Percentiles rank a stretch among this genome's conserved stretches.
Evolutionary conservation across 2,797 vertebrate species (phyloP).

Genomic region (Heliangelus exortis): DNA sequence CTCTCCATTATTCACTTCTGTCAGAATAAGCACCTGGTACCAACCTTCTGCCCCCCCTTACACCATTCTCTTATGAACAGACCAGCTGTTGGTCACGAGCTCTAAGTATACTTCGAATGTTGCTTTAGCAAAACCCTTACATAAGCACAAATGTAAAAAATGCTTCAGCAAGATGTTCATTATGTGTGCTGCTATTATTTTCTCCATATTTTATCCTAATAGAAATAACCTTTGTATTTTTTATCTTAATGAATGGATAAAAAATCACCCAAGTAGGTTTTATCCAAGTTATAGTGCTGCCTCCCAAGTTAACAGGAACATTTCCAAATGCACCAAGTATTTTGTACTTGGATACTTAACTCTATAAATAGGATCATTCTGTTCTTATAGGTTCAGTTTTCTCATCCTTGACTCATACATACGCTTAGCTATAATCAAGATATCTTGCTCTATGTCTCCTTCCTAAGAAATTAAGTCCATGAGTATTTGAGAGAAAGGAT

Average conservation of each 20-base stretch:
- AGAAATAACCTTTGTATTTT: not conserved
- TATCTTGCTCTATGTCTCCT: not conserved
- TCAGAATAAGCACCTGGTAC: not conserved
- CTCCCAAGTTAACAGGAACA: not conserved
- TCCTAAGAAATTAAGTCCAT: not conserved
- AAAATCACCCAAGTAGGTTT: not conserved
- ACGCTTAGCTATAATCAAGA: not conserved
- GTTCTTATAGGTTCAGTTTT: not conserved
- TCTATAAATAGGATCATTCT: not conserved
- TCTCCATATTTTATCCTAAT: not conserved
- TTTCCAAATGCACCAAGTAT: not conserved
- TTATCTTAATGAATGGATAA: not conserved
- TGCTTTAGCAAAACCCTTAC: not conserved
- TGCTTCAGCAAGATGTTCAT: not conserved
- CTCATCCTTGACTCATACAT: not conserved
- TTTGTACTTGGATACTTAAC: not conserved
- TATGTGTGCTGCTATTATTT: rapidly evolving
- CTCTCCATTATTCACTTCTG: not conserved
- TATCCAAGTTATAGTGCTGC: not conserved
- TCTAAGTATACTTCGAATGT: not conserved
- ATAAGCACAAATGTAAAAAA: not conserved
- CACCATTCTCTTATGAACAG: not conserved
- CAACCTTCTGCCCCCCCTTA: not conserved
- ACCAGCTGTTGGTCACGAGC: not conserved
- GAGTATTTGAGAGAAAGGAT: not conserved